phyloP scores from a whole-genome alignment of 2,113 vertebrate genomes.

The Argyrosomus japonicus region DNA sequence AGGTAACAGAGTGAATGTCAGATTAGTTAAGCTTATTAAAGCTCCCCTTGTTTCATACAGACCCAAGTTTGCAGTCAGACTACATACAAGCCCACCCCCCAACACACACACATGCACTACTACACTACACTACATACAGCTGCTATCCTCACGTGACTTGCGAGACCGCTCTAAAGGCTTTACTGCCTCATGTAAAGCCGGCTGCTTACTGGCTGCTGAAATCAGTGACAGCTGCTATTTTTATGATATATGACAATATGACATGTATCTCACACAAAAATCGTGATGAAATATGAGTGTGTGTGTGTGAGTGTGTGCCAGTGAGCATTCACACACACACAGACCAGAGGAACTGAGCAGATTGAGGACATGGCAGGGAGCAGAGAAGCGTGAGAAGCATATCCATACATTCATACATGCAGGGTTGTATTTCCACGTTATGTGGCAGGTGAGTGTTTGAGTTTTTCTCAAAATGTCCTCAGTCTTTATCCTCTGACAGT shows the following conservation, averaged over 20 bases:
- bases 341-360: neutral
- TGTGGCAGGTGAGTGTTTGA: neutral
- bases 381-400: neutral
- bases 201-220: conserved; percentile 51
- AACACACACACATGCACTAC: neutral
- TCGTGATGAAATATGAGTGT: conserved; percentile 32
- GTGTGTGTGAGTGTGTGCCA: neutral
- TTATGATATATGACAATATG: conserved; percentile 45
- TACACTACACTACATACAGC: conserved; percentile 15
- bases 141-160: conserved; percentile 52
- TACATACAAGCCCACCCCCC: neutral
- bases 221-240: conserved; percentile 68
- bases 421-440: neutral
- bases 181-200: conserved; percentile 49
- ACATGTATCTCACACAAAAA: conserved; percentile 34
- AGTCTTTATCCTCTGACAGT: neutral
- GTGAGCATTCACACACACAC: conserved; percentile 1
- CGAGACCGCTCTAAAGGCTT: conserved; percentile 46
- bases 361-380: neutral
- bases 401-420: neutral
- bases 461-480: neutral
- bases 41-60: conserved; percentile 26
- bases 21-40: conserved; percentile 61
- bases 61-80: conserved; percentile 19
- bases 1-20: conserved; percentile 56